Evolutionary conservation across 2,113 vertebrate species (phyloP), one percentile per base, ranked within the genome.

Genomic region (Tachysurus vachellii): DNA sequence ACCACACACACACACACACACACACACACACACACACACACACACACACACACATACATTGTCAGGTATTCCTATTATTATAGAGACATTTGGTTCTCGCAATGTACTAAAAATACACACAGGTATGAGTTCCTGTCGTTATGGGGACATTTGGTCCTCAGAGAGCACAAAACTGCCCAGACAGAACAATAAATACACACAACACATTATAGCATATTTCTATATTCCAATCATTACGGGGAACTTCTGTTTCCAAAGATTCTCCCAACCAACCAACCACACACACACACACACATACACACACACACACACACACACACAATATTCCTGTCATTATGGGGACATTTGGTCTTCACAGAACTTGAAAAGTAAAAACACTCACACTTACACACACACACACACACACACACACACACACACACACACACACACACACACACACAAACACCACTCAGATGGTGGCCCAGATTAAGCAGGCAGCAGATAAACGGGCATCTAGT

Each of bases 401-500:
- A 93, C 93, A 93, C 90, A 47, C 36, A 19, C 75, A 26, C 83
- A 64, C 79, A 57, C 71, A 75, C 83, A 56, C 89, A 93, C 93
- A 92, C 93, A 90, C 92, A 47, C 94, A 91, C 93, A 93, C 92
- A 93, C 92, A 92, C 91, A 93, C 93, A 95, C 93, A 93, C 95
- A 80, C 53, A 66, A 31, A 61, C 36, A 53, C 9, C 93, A 95
- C 97, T 97, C 96, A 95, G 97, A 98, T 97, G 96, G 97, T 99
- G 97, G 97, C 96, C 96, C 96, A 98, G 97, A 98, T 99, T 99
- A 99, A 95, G 96, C 90, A 91, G 96, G 96, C 97, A 97, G 96
- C 96, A 97, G 96, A 97, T 90, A 98, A 95, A 97, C 98, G 96
- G 97, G 97, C 96, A 97, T 98, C 97, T 97, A 94, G 91, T 94